Evolutionary conservation across 2,888 invertebrate genomes (phyloP).

Genomic region (Leucophenga montana): DNA sequence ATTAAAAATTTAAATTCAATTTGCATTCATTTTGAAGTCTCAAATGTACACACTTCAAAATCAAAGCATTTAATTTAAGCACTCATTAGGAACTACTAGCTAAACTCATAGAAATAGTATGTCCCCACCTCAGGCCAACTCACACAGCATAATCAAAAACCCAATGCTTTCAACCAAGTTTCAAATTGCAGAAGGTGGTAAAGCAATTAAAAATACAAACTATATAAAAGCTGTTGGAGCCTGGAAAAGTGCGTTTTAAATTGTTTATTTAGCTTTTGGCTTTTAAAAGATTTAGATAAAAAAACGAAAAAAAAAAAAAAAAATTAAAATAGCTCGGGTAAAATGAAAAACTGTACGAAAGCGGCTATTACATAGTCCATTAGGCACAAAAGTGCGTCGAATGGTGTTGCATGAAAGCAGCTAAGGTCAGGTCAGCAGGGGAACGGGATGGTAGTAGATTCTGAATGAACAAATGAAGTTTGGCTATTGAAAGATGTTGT

Average conservation of each 20-base stretch:
- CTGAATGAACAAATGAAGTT: background rate
- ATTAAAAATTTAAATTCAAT: no score
- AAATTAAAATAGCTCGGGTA: background rate
- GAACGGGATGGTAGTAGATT: background rate
- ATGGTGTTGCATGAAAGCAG: slow-evolving; percentile 8
- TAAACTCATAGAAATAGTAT: no score
- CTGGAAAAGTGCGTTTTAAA: slow-evolving; percentile 25
- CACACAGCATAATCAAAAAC: no score
- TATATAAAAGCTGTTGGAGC: slow-evolving; percentile 5
- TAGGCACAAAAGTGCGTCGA: slow-evolving; percentile 41
- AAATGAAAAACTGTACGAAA: slow-evolving; percentile 37
- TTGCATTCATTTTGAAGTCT: no score
- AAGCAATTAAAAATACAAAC: slow-evolving; percentile 21
- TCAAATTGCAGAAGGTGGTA: slow-evolving; percentile 4
- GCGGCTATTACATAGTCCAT: slow-evolving; percentile 59
- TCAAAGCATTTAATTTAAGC: no score
- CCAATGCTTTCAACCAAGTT: no score
- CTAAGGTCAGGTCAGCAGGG: background rate
- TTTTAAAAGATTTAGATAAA: slow-evolving; percentile 24
- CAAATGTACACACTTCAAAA: no score
- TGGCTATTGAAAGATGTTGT: slow-evolving; percentile 2
- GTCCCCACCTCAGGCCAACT: no score
- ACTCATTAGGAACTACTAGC: no score
- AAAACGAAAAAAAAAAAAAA: background rate
- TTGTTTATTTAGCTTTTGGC: slow-evolving; percentile 46